Conservation (phyloP, 2,797 vertebrate species). For the Squalus acanthias region DNA sequence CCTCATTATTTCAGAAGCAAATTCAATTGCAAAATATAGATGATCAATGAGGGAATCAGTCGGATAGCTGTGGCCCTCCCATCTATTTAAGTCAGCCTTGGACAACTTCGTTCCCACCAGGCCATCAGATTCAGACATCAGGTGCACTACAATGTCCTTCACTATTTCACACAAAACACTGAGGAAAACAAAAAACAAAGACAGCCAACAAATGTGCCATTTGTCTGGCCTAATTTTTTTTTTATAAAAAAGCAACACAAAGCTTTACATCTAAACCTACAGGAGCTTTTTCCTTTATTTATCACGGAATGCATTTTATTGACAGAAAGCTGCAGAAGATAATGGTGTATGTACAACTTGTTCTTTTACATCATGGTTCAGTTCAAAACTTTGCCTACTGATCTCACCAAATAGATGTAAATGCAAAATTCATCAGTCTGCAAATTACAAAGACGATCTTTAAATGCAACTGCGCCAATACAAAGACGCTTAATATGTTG, state of each 20-base stretch:
- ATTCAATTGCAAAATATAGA: background rate
- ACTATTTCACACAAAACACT: constrained; percentile 18
- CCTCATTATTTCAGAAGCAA: background rate
- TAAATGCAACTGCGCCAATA: constrained; percentile 18
- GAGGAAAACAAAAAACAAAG: background rate
- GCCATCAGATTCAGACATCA: background rate
- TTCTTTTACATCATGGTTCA: constrained; percentile 38
- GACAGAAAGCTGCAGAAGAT: constrained; percentile 63
- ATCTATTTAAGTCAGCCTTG: constrained; percentile 2
- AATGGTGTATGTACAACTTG: constrained; percentile 34
- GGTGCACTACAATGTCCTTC: constrained; percentile 3
- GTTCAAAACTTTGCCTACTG: constrained; percentile 33
- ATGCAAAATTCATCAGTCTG: constrained; percentile 36
- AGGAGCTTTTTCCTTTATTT: constrained; percentile 35
- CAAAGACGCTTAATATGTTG: constrained; percentile 5
- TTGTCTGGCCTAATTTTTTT: background rate
- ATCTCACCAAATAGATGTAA: constrained; percentile 37
- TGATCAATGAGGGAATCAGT: constrained; percentile 1
- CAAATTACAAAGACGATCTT: constrained; percentile 34
- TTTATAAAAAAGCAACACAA: constrained; percentile 21
- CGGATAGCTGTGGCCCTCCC: background rate
- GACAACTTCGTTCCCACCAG: background rate
- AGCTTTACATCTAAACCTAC: constrained; percentile 35
- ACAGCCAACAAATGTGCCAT: constrained; percentile 18
- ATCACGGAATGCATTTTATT: constrained; percentile 77